A percentile compares a stretch with the other conserved stretches of the same genome.
Evolutionary conservation across 2,797 vertebrate genomes (phyloP).

Genomic region (Phoeniculus purpureus): DNA sequence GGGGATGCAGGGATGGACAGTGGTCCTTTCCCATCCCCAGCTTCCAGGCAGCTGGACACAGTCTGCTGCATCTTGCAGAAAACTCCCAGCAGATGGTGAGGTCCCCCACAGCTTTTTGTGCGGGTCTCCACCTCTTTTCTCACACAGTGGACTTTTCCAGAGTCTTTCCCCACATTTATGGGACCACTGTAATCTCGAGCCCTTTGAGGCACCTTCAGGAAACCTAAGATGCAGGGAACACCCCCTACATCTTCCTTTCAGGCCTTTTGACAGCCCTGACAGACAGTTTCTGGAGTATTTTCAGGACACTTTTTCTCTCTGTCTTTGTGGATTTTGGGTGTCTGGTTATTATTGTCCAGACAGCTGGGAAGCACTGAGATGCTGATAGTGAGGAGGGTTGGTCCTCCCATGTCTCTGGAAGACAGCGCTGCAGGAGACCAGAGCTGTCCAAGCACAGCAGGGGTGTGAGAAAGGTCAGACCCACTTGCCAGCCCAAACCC

Average conservation of each 20-base stretch:
- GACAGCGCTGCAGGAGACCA: fast-evolving
- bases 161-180: background rate
- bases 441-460: background rate
- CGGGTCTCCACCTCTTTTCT: background rate
- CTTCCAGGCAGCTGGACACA: background rate
- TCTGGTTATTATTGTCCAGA: background rate
- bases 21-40: background rate
- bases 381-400: background rate
- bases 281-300: background rate
- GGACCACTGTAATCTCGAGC: background rate
- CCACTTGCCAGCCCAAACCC: background rate
- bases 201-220: background rate
- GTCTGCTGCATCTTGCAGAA: background rate
- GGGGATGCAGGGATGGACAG: background rate
- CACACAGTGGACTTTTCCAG: background rate
- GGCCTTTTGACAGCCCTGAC: background rate
- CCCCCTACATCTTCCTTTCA: background rate
- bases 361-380: background rate
- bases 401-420: background rate
- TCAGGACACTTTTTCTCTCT: background rate
- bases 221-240: background rate
- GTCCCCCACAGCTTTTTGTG: background rate
- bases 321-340: background rate
- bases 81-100: fast-evolving
- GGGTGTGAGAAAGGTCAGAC: background rate